These are phyloP conservation scores for Melanerpes aurifrons DNA, from an alignment of 2,113 vertebrate genomes.

Conservation along the genomic window DNA sequence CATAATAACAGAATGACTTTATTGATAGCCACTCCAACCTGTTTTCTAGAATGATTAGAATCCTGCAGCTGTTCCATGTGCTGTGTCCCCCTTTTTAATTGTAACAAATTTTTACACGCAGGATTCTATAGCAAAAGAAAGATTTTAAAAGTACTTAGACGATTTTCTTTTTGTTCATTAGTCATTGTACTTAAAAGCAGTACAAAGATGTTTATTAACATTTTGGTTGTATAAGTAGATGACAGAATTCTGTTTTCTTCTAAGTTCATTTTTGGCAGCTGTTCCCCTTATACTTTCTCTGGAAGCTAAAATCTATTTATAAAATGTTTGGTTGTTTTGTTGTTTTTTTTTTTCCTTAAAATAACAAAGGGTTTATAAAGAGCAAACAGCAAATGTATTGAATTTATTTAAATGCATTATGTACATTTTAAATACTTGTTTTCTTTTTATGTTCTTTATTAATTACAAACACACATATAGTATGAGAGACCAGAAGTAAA, in stretches of 20 bases:
- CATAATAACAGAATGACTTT: neutral
- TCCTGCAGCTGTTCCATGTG: neutral
- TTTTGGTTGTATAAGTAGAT: constrained; percentile 5
- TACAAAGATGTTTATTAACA: neutral
- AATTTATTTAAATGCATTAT: constrained; percentile 31
- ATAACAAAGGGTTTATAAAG: constrained; percentile 1
- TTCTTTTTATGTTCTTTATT: constrained; percentile 55
- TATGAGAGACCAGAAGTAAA: neutral
- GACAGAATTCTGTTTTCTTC: constrained; percentile 41
- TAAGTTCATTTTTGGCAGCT: neutral
- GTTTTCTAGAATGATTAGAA: neutral
- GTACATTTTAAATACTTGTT: constrained; percentile 5
- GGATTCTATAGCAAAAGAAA: neutral
- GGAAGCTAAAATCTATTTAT: constrained; percentile 5
- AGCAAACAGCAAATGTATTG: constrained; percentile 32
- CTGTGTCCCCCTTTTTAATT: neutral
- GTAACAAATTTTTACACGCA: constrained; percentile 4
- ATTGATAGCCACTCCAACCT: neutral
- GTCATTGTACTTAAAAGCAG: neutral
- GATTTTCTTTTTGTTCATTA: neutral
- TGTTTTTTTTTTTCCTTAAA: neutral
- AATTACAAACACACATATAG: constrained; percentile 9
- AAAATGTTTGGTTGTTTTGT: neutral
- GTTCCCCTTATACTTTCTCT: neutral
- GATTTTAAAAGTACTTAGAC: neutral